These are phyloP conservation scores for Papilio polytes DNA, from an alignment of 1,140 invertebrate species.

Conservation along the genomic window DNA sequence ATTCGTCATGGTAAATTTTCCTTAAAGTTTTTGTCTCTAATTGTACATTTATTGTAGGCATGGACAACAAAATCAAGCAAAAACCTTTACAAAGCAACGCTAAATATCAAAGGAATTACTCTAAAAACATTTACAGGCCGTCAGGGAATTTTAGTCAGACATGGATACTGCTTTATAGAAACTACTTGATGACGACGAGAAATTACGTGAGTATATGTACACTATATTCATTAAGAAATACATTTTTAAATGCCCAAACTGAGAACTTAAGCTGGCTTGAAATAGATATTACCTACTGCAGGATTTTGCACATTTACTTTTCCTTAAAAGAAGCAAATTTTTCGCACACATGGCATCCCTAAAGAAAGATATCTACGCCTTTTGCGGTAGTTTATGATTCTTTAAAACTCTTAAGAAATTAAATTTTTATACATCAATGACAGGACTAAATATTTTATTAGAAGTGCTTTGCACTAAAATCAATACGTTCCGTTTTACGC, in stretches of 20 bases:
- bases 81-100: slow-evolving; percentile 53
- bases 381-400: too few species aligned
- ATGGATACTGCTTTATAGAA: slow-evolving; percentile 85
- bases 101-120: slow-evolving; percentile 60
- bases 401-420: not conserved
- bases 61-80: slow-evolving; percentile 60
- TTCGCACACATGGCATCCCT: too few species aligned
- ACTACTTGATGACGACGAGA: slow-evolving; percentile 85
- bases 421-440: not conserved
- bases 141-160: slow-evolving; percentile 80
- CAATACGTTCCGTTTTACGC: not conserved
- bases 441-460: not conserved
- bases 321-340: too few species aligned
- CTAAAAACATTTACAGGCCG: slow-evolving; percentile 72
- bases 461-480: not conserved
- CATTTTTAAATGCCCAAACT: too few species aligned
- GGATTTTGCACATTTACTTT: too few species aligned
- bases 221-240: not conserved
- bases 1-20: not conserved
- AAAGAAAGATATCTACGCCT: too few species aligned
- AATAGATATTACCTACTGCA: too few species aligned
- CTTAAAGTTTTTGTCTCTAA: slow-evolving; percentile 47
- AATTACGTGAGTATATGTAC: slow-evolving; percentile 84
- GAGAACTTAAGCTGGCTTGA: too few species aligned
- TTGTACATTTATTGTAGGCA: slow-evolving; percentile 62